These are phyloP conservation scores for Ahaetulla prasina DNA, from an alignment of 2,113 vertebrate species.

Conservation along the genomic window DNA sequence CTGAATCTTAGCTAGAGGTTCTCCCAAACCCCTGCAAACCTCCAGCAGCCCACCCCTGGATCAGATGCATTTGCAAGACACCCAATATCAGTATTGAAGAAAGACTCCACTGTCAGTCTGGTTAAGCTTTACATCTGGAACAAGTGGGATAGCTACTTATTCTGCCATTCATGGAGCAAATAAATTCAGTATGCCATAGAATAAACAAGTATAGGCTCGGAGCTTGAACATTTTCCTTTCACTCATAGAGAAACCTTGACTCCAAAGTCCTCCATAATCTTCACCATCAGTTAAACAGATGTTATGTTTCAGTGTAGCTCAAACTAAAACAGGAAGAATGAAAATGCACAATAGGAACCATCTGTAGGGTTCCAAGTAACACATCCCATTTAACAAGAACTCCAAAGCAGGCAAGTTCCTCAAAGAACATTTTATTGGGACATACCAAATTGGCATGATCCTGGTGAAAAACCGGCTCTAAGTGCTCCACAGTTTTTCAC, in stretches of 20 bases:
- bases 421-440: too few species aligned
- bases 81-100: neutral
- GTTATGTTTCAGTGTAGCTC: neutral
- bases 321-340: neutral
- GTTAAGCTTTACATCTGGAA: neutral
- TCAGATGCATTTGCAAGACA: neutral
- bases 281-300: neutral
- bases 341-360: neutral
- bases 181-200: neutral
- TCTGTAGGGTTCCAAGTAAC: too few species aligned
- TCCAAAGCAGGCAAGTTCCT: too few species aligned
- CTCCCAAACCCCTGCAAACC: too few species aligned
- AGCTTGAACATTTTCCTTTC: neutral
- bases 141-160: neutral
- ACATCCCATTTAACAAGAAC: too few species aligned
- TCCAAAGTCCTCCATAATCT: neutral
- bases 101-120: neutral
- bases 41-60: neutral
- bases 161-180: neutral
- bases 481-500: too few species aligned
- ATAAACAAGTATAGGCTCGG: neutral
- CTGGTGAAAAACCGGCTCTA: too few species aligned
- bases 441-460: too few species aligned
- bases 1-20: too few species aligned
- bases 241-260: neutral